Evolutionary conservation across 2,888 invertebrate genomes (phyloP), one percentile per base, ranked within the genome.

Genomic region (Anodontia alba): DNA sequence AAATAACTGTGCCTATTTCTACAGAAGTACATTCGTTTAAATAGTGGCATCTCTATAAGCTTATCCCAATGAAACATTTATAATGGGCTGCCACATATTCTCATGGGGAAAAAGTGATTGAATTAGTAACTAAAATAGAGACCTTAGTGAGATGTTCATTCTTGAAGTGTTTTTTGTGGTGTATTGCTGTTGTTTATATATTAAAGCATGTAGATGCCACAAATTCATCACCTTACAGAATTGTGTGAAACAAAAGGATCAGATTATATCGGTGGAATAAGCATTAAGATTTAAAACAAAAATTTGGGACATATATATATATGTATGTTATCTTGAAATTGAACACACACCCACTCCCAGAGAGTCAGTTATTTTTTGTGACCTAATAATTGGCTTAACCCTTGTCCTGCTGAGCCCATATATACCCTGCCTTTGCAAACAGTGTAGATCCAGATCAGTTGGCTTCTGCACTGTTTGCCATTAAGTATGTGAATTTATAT

Each of bases 141-240:
- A n/a, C 23, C 23, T 23, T 3, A 8, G 3, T 26, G 23, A 54
- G 12, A 26, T 23, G n/a, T 54, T 54, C 26, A 26, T 54, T 54
- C 54, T 54, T 54, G 7, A 12, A 38, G 7, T 26, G 2, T 54
- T 12, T 54, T 54, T 54, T 26, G n/a, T 54, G 54, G 54, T 54
- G 23, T 54, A 54, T 54, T 54, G 10, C 10, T 54, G n/a, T 54
- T 54, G 54, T 54, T 54, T 54, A 26, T 54, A 8, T 26, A 26
- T 26, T 54, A 26, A 26, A 54, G 54, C 54, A 54, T 54, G 54
- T 54, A n/a, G 54, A n/a, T 54, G 54, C 54, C 26, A 54, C 26
- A 54, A 54, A 54, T 26, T 26, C 54, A 54, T 54, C 54, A 26
- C 26, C 17, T 26, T 26, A 5, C 26, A 10, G 54, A 20, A 49